Conservation (phyloP, 2,797 vertebrate genomes). For the Sebastes nivosus region DNA sequence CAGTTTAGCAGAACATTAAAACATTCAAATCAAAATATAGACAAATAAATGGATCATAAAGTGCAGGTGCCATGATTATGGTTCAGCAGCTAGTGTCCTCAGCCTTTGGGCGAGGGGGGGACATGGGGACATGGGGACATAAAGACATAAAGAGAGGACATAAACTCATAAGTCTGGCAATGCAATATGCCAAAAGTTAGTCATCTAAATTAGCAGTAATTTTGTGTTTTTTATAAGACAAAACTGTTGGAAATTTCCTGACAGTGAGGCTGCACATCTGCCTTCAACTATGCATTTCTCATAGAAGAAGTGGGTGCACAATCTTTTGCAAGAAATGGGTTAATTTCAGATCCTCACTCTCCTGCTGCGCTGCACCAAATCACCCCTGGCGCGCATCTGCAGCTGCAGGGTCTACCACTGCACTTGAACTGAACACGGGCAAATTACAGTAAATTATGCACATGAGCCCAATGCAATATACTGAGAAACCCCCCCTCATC, state of each 20-base stretch:
- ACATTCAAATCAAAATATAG: too few relatives aligned
- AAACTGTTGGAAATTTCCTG: neutral
- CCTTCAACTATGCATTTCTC: neutral
- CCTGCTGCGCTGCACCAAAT: slow-evolving; percentile 70
- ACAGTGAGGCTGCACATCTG: neutral
- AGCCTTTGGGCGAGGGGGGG: too few relatives aligned
- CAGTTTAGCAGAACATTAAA: too few relatives aligned
- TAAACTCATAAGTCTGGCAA: slow-evolving; percentile 1
- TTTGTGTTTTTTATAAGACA: neutral
- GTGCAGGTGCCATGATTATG: too few relatives aligned
- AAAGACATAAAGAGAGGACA: neutral
- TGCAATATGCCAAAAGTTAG: slow-evolving; percentile 15
- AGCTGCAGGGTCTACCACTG: slow-evolving; percentile 42
- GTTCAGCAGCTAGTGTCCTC: too few relatives aligned
- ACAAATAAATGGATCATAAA: too few relatives aligned
- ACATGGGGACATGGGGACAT: too few relatives aligned
- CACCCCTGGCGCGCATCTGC: slow-evolving; percentile 40
- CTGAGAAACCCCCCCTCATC: slow-evolving; percentile 7
- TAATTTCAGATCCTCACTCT: slow-evolving; percentile 39
- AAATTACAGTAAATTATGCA: slow-evolving; percentile 46
- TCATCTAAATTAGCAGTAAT: neutral
- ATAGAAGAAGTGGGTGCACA: slow-evolving; percentile 6
- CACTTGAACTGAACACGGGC: slow-evolving; percentile 27
- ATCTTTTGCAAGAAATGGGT: slow-evolving; percentile 35
- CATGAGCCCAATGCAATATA: slow-evolving; percentile 15